These are phyloP conservation scores for Eptatretus atami DNA, from an alignment of 2,797 vertebrate genomes.

Conservation along the genomic window DNA sequence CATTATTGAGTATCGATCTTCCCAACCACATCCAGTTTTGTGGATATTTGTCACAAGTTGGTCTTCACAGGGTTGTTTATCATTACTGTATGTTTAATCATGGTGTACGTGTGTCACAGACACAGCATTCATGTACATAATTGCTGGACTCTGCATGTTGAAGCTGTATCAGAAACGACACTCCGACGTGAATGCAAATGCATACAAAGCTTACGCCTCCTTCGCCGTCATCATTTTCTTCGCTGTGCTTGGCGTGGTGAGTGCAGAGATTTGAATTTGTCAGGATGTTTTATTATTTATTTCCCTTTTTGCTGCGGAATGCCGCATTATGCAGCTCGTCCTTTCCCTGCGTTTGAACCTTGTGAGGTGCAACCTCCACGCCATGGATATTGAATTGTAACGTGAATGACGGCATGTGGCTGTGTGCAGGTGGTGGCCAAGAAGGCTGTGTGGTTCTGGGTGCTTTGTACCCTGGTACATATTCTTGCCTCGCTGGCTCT, in stretches of 20 bases:
- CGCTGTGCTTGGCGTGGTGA: slow-evolving; percentile 71
- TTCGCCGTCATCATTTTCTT: slow-evolving; percentile 80
- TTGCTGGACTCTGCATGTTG: slow-evolving; percentile 76
- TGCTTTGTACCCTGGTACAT: slow-evolving; percentile 65
- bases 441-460: slow-evolving; percentile 57
- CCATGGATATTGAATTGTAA: too few relatives aligned
- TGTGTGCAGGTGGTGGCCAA: slow-evolving; percentile 47
- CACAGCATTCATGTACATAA: slow-evolving; percentile 98
- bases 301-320: too few relatives aligned
- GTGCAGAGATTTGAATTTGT: slow-evolving; percentile 9
- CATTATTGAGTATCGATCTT: too few relatives aligned
- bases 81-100: too few relatives aligned
- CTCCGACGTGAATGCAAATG: slow-evolving; percentile 80
- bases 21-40: too few relatives aligned
- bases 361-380: too few relatives aligned
- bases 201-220: slow-evolving; percentile 76
- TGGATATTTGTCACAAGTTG: too few relatives aligned
- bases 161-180: slow-evolving; percentile 93
- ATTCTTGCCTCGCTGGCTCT: slow-evolving; percentile 57
- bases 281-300: too few relatives aligned
- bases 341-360: too few relatives aligned
- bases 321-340: too few relatives aligned
- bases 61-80: too few relatives aligned
- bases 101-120: slow-evolving; percentile 16
- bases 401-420: background rate